Percentiles rank a stretch among this genome's conserved stretches.
These are phyloP conservation scores for Agrochola circellaris DNA, from an alignment of 2,888 invertebrate species.

Conservation along the genomic window DNA sequence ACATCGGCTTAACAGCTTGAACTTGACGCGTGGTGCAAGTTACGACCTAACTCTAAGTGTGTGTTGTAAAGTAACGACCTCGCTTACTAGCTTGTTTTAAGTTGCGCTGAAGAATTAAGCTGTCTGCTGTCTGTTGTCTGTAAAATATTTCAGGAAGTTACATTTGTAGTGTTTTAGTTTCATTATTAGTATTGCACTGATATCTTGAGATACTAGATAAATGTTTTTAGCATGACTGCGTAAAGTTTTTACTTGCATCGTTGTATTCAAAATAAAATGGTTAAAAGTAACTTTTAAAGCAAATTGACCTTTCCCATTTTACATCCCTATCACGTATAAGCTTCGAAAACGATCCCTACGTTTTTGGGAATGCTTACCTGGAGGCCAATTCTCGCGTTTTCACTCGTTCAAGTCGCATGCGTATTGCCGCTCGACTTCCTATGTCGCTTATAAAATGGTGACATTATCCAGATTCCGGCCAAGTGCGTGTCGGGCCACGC, in stretches of 20 bases:
- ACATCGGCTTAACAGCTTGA: conserved; percentile 87
- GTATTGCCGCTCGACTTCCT: too few species aligned
- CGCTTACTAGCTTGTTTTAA: conserved; percentile 41
- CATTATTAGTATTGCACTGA: neutral
- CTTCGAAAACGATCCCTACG: neutral
- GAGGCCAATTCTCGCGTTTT: too few species aligned
- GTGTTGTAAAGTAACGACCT: conserved; percentile 59
- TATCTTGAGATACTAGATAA: neutral
- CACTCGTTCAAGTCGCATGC: too few species aligned
- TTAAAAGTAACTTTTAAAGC: neutral
- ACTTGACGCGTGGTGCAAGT: conserved; percentile 70
- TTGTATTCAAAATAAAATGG: neutral
- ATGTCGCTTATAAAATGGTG: too few species aligned
- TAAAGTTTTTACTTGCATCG: neutral
- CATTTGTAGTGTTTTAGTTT: conserved; percentile 32
- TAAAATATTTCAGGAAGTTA: conserved; percentile 40
- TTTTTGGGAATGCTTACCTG: neutral
- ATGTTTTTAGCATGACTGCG: neutral
- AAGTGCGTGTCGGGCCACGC: too few species aligned
- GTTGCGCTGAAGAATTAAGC: conserved; percentile 52
- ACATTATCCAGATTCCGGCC: too few species aligned
- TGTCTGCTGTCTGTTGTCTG: conserved; percentile 10
- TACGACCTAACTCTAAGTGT: conserved; percentile 54
- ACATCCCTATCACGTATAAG: too few species aligned
- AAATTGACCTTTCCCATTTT: neutral